A percentile compares a stretch with the other conserved stretches of the same genome.
Evolutionary conservation across 2,797 vertebrate genomes (phyloP).

Genomic region (Molossus molossus): DNA sequence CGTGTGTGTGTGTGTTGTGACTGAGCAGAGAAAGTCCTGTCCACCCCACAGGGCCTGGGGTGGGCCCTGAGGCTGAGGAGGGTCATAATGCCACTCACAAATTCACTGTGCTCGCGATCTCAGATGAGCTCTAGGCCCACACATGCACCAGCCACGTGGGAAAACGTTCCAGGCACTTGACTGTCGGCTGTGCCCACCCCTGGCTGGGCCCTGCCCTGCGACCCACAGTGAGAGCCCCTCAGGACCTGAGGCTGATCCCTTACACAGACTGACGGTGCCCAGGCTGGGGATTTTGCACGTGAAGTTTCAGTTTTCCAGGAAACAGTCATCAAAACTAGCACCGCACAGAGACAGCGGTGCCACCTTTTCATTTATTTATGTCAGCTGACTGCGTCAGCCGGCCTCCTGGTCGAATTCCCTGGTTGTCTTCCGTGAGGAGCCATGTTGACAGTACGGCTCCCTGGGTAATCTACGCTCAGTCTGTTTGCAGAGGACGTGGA

Average conservation of each 20-base stretch:
- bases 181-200: accelerated
- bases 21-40: background rate
- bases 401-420: constrained; percentile 67
- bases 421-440: background rate
- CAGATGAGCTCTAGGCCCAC: background rate
- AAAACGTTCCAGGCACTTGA: background rate
- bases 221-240: background rate
- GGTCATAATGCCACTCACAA: accelerated
- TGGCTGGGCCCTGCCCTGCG: background rate
- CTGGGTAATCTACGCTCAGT: background rate
- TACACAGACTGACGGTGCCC: background rate
- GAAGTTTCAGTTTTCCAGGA: constrained; percentile 73
- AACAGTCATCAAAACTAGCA: constrained; percentile 76
- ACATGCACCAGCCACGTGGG: background rate
- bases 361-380: constrained; percentile 80
- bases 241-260: background rate
- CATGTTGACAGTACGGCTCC: background rate
- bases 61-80: background rate
- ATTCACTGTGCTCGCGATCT: accelerated
- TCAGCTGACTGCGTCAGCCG: constrained; percentile 68
- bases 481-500: constrained; percentile 25
- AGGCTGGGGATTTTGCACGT: background rate
- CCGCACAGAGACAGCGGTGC: constrained; percentile 66
- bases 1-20: background rate
- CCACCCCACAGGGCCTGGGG: background rate